These are phyloP conservation scores for Chymomyza fuscimana DNA, from an alignment of 2,888 invertebrate species.

Conservation along the genomic window DNA sequence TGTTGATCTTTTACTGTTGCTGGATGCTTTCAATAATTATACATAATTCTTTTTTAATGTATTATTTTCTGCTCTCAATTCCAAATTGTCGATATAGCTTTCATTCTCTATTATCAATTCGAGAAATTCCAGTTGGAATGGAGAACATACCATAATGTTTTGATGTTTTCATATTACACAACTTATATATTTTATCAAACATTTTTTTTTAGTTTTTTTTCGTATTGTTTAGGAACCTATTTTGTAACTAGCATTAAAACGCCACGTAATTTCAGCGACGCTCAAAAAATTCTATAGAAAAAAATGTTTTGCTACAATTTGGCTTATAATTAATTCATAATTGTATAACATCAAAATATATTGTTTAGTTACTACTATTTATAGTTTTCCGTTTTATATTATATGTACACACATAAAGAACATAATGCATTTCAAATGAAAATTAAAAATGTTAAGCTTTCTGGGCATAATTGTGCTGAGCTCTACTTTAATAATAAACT, in stretches of 20 bases:
- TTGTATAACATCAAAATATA: conserved; percentile 66
- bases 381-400: conserved; percentile 24
- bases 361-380: conserved; percentile 32
- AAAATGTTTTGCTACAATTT: conserved; percentile 58
- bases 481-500: conserved; percentile 19
- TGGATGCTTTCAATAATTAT: conserved; percentile 37
- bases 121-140: background rate
- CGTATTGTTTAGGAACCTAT: conserved; percentile 63
- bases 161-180: background rate
- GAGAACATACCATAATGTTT: background rate
- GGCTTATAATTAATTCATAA: conserved; percentile 68
- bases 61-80: conserved; percentile 68
- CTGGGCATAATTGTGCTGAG: conserved; percentile 24
- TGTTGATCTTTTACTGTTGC: conserved; percentile 20
- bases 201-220: conserved; percentile 22
- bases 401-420: conserved; percentile 30
- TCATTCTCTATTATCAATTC: conserved; percentile 29
- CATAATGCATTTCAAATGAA: conserved; percentile 28
- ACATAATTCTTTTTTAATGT: conserved; percentile 27
- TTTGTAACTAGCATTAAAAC: conserved; percentile 59
- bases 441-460: conserved; percentile 14
- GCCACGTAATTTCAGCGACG: background rate
- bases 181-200: conserved; percentile 17
- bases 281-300: conserved; percentile 57
- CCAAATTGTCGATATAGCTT: conserved; percentile 57